Percentiles rank a stretch among this genome's conserved stretches.
phyloP scores from a whole-genome alignment of 2,888 invertebrate species.

The Lithosia quadra region DNA sequence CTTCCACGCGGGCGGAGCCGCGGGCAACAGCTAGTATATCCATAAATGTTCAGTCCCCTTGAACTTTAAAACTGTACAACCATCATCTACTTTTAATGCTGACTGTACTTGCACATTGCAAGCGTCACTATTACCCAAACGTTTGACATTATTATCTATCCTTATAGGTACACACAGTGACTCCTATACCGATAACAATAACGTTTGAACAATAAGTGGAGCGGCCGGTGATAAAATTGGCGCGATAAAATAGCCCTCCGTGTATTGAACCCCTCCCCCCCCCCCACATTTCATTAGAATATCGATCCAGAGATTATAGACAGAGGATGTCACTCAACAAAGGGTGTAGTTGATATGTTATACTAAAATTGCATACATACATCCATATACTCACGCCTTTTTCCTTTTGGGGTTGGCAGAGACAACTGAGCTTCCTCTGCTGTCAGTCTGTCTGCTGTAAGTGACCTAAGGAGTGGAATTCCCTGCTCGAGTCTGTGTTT shows the following conservation, averaged over 20 bases:
- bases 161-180: slow-evolving; percentile 5
- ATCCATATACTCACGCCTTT: no score
- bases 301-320: slow-evolving; percentile 53
- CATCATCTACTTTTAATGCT: background rate
- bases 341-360: slow-evolving; percentile 18
- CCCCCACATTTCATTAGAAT: slow-evolving; percentile 41
- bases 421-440: no score
- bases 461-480: no score
- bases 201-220: slow-evolving; percentile 33
- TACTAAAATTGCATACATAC: background rate
- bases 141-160: slow-evolving; percentile 13
- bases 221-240: slow-evolving; percentile 49
- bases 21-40: no score
- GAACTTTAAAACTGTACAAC: no score
- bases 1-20: no score
- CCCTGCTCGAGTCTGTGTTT: no score
- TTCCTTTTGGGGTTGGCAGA: no score
- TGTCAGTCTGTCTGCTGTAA: no score
- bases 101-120: background rate
- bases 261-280: slow-evolving; percentile 41
- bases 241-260: slow-evolving; percentile 52
- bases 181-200: slow-evolving; percentile 6
- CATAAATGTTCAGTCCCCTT: no score
- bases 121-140: background rate
- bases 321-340: slow-evolving; percentile 18